Evolutionary conservation across 64 coral and sea anemone genomes (phyloP).

Genomic region (Porites australiensis): DNA sequence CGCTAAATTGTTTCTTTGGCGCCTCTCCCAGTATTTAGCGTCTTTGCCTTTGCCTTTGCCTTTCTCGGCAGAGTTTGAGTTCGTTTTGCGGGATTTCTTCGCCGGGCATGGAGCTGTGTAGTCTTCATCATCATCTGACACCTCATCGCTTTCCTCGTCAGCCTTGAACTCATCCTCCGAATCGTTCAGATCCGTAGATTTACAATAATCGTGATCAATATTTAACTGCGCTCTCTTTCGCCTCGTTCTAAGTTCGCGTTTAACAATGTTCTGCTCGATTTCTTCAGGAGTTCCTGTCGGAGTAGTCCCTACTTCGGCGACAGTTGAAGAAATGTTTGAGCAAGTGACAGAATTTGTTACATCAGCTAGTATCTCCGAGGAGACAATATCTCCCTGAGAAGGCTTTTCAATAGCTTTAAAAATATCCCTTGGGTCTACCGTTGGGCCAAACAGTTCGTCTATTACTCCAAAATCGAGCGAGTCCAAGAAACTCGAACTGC

Average conservation of each 20-base stretch:
- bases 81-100: not conserved
- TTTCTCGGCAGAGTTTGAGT: not conserved
- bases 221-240: not conserved
- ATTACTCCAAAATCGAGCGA: not conserved
- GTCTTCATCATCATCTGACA: constrained; percentile 3
- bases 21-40: constrained; percentile 47
- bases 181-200: not conserved
- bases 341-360: not conserved
- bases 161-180: not conserved
- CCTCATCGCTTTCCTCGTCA: not conserved
- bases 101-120: not conserved
- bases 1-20: constrained; percentile 65
- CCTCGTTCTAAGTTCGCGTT: constrained; percentile 7
- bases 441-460: not conserved
- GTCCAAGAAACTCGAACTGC: not conserved
- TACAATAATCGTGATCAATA: not conserved
- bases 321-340: not conserved
- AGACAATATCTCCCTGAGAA: too few species aligned
- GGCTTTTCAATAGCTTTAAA: not conserved
- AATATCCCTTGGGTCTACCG: not conserved
- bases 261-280: not conserved
- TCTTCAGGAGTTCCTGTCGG: not conserved
- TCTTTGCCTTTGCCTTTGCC: not conserved
- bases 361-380: not conserved
- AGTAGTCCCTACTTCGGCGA: not conserved